A percentile compares a stretch with the other conserved stretches of the same genome.
Conservation (phyloP, 1,140 invertebrate species). For the Drosophila trapezifrons region DNA sequence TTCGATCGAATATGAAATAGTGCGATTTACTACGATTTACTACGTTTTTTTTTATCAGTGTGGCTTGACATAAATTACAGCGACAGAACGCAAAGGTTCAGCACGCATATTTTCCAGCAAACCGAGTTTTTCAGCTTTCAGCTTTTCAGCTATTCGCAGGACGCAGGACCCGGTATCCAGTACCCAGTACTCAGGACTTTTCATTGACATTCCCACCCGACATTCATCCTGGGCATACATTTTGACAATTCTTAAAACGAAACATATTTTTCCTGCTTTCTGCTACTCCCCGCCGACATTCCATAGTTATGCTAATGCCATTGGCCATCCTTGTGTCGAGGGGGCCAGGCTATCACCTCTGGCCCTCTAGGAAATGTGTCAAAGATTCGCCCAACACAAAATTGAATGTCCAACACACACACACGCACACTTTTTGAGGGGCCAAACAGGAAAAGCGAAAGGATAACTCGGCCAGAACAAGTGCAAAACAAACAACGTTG, state of each 20-base stretch:
- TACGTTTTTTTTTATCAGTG: too few species aligned
- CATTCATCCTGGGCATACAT: constrained; percentile 16
- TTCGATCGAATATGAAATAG: too few species aligned
- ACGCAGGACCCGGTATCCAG: constrained; percentile 20
- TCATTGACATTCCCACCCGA: constrained; percentile 27
- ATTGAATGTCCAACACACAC: constrained; percentile 17
- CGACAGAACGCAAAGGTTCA: constrained; percentile 55
- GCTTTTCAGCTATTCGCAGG: constrained; percentile 19
- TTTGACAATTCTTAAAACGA: constrained; percentile 30
- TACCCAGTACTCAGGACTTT: constrained; percentile 12
- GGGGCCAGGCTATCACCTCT: constrained; percentile 10
- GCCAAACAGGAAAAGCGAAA: constrained; percentile 25
- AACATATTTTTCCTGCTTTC: constrained; percentile 28
- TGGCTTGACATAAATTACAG: constrained; percentile 73
- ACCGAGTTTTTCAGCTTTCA: constrained; percentile 28
- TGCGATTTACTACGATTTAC: too few species aligned
- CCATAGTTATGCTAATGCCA: constrained; percentile 58
- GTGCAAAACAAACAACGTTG: constrained; percentile 32
- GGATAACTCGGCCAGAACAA: constrained; percentile 35
- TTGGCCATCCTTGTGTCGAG: not conserved
- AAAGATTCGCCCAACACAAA: constrained; percentile 6
- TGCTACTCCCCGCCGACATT: constrained; percentile 19
- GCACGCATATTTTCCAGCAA: constrained; percentile 60
- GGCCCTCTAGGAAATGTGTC: constrained; percentile 36
- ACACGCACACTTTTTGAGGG: constrained; percentile 15